Base-by-base conservation (phyloP, 2,888 invertebrate genomes). In the Netelia fuscicornis region DNA sequence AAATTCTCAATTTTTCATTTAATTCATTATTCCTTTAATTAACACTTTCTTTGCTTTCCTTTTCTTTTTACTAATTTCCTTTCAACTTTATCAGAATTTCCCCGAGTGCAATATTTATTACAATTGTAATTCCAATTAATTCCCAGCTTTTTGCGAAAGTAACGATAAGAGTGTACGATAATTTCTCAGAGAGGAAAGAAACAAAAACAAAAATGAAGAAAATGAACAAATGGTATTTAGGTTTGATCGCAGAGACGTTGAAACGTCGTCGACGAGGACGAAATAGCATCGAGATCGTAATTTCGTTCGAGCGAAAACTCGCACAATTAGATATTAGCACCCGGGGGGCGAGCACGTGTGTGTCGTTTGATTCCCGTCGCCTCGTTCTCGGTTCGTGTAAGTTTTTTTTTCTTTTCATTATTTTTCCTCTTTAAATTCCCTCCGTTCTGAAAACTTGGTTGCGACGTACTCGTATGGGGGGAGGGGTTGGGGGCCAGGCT, bases 271-370 rank as follows among this genome's bases (percentile, higher is more conserved):
- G 10, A 30, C 30, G 30, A 30, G 5, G 30, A 30, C 30, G 23
- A 37, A 64, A 71, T 23, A 42, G 79, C 71, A 62, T 64, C 71
- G 71, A 60, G 72, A 25, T 2, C 54, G 71, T 64, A 64, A 65
- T 64, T 54, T 56, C 80, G 64, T 72, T 72, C 65, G 80, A 80
- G 80, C 65, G 72, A 80, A 80, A 72, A 80, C 64, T 72, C 80
- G 72, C 80, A 65, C 78, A 70, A 78, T 78, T 70, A 65, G 56
- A 72, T 80, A 71, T 79, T 60, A 17, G 42, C 72, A 76, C 70
- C 76, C 17, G 74, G 67, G 81, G 74, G 64, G 65, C 77, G 71
- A 62, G 65, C 71, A 71, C 71, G 70, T 71, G 65, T 52, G 17
- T 17, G 17, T 56, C 60, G n/a, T 23, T 65, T 78, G 52, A 64